These are phyloP conservation scores for Palloptera scutellata DNA, from an alignment of 2,888 invertebrate genomes.

Conservation along the genomic window DNA sequence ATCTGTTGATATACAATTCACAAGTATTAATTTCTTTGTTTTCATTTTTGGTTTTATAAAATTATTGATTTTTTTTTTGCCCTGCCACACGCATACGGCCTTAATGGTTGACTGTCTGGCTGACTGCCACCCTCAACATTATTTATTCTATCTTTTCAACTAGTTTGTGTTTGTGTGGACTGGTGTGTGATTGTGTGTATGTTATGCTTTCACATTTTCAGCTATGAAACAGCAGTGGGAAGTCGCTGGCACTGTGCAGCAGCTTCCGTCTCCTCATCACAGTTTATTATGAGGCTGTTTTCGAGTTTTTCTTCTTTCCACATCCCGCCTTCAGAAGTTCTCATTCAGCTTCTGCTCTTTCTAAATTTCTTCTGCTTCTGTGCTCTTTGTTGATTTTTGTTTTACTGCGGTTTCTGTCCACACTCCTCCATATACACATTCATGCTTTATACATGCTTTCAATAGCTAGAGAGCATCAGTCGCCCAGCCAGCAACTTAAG, in stretches of 20 bases:
- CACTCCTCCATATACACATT: too few relatives aligned
- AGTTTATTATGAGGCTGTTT: neutral
- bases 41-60: slow-evolving; percentile 1
- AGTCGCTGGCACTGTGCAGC: too few relatives aligned
- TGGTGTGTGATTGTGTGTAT: neutral
- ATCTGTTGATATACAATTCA: neutral
- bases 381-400: slow-evolving; percentile 22
- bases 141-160: neutral
- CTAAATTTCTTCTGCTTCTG: neutral
- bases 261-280: neutral
- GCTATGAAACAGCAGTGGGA: too few relatives aligned
- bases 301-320: neutral
- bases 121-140: neutral
- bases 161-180: neutral
- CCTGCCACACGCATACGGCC: neutral
- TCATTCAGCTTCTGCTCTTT: slow-evolving; percentile 6
- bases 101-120: neutral
- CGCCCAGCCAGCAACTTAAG: too few relatives aligned
- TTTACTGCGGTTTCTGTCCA: neutral
- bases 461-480: too few relatives aligned
- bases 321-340: neutral
- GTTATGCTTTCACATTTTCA: neutral
- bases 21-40: slow-evolving; percentile 1
- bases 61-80: neutral
- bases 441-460: too few relatives aligned